Percentiles rank a stretch among this genome's conserved stretches.
These are phyloP conservation scores for Drosophila triauraria DNA, from an alignment of 1,140 invertebrate species.

Conservation along the genomic window DNA sequence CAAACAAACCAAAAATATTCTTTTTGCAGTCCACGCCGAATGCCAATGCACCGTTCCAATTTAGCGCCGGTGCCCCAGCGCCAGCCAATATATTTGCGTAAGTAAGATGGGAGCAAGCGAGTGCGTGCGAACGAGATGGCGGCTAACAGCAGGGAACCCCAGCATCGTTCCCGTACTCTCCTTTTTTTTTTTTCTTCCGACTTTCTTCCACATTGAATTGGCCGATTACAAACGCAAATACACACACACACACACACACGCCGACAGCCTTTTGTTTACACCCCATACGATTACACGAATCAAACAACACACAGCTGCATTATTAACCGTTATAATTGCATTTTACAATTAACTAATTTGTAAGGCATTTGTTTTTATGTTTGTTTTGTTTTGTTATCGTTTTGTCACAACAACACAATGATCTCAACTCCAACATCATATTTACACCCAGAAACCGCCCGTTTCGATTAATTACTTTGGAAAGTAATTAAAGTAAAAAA, in stretches of 20 bases:
- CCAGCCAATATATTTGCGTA: slow-evolving; percentile 77
- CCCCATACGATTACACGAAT: neutral
- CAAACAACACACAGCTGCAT: slow-evolving; percentile 41
- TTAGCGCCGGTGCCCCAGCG: slow-evolving; percentile 63
- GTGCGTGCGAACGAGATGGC: slow-evolving; percentile 11
- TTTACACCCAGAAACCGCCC: neutral
- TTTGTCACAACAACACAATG: slow-evolving; percentile 5
- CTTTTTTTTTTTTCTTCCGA: neutral
- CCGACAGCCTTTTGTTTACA: neutral
- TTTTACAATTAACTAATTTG: slow-evolving; percentile 26
- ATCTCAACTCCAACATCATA: slow-evolving; percentile 12
- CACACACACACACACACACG: slow-evolving; percentile 19
- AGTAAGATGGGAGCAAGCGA: slow-evolving; percentile 46
- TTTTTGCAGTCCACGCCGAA: slow-evolving; percentile 73
- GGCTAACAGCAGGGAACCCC: neutral
- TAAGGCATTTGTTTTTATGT: slow-evolving; percentile 45
- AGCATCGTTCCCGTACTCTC: neutral
- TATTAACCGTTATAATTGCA: slow-evolving; percentile 55
- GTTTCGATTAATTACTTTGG: neutral
- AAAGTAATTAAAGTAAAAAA: neutral
- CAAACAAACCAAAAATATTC: slow-evolving; percentile 63
- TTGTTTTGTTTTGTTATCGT: slow-evolving; percentile 21
- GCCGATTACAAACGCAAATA: slow-evolving; percentile 17
- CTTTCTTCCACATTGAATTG: slow-evolving; percentile 11
- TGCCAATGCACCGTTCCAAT: slow-evolving; percentile 70